A percentile compares a stretch with the other conserved stretches of the same genome.
Evolutionary conservation across 2,888 invertebrate species (phyloP).

Genomic region (Carabus problematicus): DNA sequence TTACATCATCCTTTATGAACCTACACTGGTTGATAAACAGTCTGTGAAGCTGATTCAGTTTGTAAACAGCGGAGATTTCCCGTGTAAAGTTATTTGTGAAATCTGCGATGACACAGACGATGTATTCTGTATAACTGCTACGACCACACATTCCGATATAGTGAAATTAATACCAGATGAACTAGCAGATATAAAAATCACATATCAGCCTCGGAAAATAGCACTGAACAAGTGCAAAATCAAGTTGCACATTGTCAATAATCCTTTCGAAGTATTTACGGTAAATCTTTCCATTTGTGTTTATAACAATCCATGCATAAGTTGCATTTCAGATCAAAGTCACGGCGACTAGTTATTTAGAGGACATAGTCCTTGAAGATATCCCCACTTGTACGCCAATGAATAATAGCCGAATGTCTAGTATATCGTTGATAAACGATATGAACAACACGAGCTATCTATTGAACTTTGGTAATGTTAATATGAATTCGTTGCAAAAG

Average conservation of each 20-base stretch:
- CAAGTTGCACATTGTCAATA: constrained; percentile 61
- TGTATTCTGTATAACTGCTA: constrained; percentile 44
- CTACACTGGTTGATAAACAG: constrained; percentile 52
- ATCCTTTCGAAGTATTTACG: constrained; percentile 65
- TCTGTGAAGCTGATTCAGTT: constrained; percentile 50
- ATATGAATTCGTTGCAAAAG: constrained; percentile 55
- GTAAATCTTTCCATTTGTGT: constrained; percentile 47
- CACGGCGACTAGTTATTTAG: constrained; percentile 59
- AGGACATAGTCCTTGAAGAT: constrained; percentile 58
- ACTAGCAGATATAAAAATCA: constrained; percentile 51
- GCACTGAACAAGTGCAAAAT: constrained; percentile 52
- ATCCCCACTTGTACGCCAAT: constrained; percentile 37
- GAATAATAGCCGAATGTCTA: constrained; percentile 3
- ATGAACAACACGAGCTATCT: constrained; percentile 47
- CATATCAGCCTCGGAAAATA: constrained; percentile 53
- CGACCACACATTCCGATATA: constrained; percentile 47
- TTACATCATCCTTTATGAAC: constrained; percentile 53
- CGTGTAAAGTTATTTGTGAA: constrained; percentile 57
- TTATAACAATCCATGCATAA: not conserved
- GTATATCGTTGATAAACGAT: constrained; percentile 12
- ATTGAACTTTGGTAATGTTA: constrained; percentile 57
- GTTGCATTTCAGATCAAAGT: constrained; percentile 50
- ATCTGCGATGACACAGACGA: constrained; percentile 51
- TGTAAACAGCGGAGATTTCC: constrained; percentile 56
- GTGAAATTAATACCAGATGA: constrained; percentile 52